Base-by-base conservation (phyloP, 2,888 invertebrate genomes). In the Lottia scabra region DNA sequence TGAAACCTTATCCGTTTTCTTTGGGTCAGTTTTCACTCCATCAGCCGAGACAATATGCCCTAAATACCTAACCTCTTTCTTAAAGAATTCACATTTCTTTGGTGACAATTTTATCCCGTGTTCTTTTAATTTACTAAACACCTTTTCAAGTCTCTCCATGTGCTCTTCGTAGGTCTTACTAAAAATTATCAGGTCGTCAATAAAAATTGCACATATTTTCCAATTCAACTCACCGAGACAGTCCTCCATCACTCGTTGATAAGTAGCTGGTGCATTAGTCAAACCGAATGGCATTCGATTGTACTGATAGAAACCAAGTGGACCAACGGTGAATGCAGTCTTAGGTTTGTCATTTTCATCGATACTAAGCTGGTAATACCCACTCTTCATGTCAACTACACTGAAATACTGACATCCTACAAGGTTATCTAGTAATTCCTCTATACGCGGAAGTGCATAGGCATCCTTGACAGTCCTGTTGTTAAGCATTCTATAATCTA, bases 181-280 rank as follows among this genome's bases (percentile, higher is more conserved):
- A 30, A 67, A 68, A 6, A 72, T 45, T n/a, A 72, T 64, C 13
- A 72, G 23, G 30, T 72, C 72, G 62, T 72, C 68, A 0, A 72
- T 68, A 72, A 38, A n/a, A 67, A 72, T 64, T 6, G 30, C 12
- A 16, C 64, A 65, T 16, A 46, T 65, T 10, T 65, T 48, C 16
- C 45, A 46, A 13, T n/a, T 15, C 0, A 70, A 65, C 26, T 64
- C 65, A 2, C 19, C 56, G 8, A 56, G 23, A 12, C 56, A 56
- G 19, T 56, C 56, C 56, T n/a, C 56, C 56, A 56, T 56, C n/a
- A 56, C 19, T 10, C n/a, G 15, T 6, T 56, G 56, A 19, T 56
- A 56, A 23, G 56, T 56, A 19, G 56, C 56, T 56, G 56, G 56
- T 56, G n/a, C n/a, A 13, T 56, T 56, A 23, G 56, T 56, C 23